Conservation (phyloP, 2,888 invertebrate genomes). For the Orthonevra nobilis region DNA sequence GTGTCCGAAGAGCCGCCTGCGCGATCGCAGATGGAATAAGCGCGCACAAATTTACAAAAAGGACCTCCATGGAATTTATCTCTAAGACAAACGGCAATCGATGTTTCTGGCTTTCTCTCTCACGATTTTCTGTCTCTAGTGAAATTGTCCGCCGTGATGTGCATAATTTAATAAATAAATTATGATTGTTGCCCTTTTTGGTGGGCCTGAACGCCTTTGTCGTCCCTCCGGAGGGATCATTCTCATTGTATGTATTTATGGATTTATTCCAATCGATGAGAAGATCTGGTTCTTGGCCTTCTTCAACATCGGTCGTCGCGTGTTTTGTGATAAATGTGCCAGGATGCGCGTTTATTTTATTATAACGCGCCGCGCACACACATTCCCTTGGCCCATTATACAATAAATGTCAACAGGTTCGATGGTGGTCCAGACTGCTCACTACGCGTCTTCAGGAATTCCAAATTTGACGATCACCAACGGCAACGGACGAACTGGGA, state of each 20-base stretch:
- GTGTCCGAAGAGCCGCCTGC: constrained; percentile 80
- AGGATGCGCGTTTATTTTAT: constrained; percentile 79
- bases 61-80: constrained; percentile 63
- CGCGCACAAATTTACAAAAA: constrained; percentile 59
- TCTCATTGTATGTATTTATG: constrained; percentile 71
- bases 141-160: constrained; percentile 68
- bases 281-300: not conserved
- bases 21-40: constrained; percentile 57
- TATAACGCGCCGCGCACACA: constrained; percentile 75
- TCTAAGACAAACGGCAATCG: no score
- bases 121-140: constrained; percentile 25
- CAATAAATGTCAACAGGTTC: constrained; percentile 68
- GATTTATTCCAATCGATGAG: constrained; percentile 70
- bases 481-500: no score
- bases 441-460: constrained; percentile 61
- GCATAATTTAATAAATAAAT: constrained; percentile 73
- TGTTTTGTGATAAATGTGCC: constrained; percentile 80
- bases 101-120: constrained; percentile 43
- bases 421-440: constrained; percentile 59
- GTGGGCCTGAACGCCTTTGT: constrained; percentile 30
- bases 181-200: constrained; percentile 67
- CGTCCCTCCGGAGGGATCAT: constrained; percentile 35
- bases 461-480: constrained; percentile 59
- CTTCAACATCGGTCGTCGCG: constrained; percentile 39
- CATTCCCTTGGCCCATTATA: constrained; percentile 65